A percentile compares a stretch with the other conserved stretches of the same genome.
Conservation (phyloP, 2,888 invertebrate species). For the Lepetodrilus schrolli region DNA sequence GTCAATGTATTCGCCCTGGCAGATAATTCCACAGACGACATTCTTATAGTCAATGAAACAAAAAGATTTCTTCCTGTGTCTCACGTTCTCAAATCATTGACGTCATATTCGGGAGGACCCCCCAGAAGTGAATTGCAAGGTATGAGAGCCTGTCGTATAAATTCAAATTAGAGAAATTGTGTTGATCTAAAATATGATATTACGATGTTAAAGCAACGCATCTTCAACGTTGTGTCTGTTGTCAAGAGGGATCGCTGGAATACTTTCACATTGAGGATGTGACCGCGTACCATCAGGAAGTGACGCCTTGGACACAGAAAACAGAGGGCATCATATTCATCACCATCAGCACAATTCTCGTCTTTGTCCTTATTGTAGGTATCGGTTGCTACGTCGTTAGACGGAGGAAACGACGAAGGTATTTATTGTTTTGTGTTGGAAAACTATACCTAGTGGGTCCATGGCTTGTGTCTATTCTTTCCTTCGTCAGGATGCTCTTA, state of each 20-base stretch:
- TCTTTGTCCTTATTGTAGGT: slow-evolving; percentile 38
- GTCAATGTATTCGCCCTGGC: slow-evolving; percentile 41
- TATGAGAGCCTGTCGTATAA: too few species aligned
- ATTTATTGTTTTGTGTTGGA: too few species aligned
- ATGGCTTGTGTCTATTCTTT: too few species aligned
- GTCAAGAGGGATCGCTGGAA: slow-evolving; percentile 35
- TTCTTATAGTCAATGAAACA: slow-evolving; percentile 31
- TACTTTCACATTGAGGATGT: slow-evolving; percentile 40
- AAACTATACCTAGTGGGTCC: too few species aligned
- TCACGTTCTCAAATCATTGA: too few species aligned
- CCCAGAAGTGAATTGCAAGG: too few species aligned
- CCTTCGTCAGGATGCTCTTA: too few species aligned
- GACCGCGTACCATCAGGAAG: slow-evolving; percentile 34
- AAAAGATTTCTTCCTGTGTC: slow-evolving; percentile 57
- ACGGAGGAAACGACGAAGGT: slow-evolving; percentile 6
- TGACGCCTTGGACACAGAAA: slow-evolving; percentile 39
- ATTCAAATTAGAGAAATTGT: too few species aligned
- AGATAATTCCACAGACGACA: slow-evolving; percentile 42
- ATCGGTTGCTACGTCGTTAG: slow-evolving; percentile 31
- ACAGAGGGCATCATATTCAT: slow-evolving; percentile 43
- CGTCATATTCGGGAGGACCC: too few species aligned
- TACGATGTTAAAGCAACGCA: too few species aligned
- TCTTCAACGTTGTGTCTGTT: too few species aligned
- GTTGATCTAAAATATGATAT: too few species aligned
- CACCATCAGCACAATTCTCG: slow-evolving; percentile 38